These are phyloP conservation scores for Martes flavigula DNA, from an alignment of 2,797 vertebrate genomes.

Conservation along the genomic window DNA sequence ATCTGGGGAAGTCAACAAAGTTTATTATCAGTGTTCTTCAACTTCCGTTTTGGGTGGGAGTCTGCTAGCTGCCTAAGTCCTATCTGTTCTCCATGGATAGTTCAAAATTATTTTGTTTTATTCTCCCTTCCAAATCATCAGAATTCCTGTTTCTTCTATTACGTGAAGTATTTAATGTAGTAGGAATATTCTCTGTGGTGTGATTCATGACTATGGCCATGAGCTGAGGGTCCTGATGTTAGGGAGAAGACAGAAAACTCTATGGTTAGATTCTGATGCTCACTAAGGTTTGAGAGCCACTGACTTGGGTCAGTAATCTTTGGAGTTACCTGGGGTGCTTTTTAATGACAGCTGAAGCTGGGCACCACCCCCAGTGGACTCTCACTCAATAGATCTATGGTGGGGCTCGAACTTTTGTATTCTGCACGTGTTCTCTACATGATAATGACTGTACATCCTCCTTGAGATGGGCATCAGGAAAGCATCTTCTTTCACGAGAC, in stretches of 20 bases:
- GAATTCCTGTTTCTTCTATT: neutral
- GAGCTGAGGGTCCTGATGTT: neutral
- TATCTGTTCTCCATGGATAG: neutral
- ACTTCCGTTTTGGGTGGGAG: neutral
- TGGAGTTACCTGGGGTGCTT: neutral
- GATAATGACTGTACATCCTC: neutral
- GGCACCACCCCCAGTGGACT: neutral
- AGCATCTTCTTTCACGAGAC: neutral
- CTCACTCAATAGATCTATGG: neutral
- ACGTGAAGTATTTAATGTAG: neutral
- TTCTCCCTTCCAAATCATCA: neutral
- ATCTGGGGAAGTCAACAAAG: neutral
- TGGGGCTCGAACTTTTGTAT: neutral
- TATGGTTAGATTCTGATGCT: neutral
- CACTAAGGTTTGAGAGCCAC: neutral
- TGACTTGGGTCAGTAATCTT: neutral
- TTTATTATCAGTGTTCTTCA: neutral
- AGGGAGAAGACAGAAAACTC: neutral
- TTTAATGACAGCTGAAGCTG: neutral
- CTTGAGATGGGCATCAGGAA: neutral
- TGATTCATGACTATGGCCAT: neutral
- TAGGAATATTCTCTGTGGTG: neutral
- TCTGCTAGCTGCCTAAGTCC: neutral
- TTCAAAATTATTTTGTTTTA: slow-evolving; percentile 16
- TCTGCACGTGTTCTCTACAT: neutral